These are phyloP conservation scores for Tetrapedia diversipes DNA, from an alignment of 2,888 invertebrate genomes.

Conservation along the genomic window DNA sequence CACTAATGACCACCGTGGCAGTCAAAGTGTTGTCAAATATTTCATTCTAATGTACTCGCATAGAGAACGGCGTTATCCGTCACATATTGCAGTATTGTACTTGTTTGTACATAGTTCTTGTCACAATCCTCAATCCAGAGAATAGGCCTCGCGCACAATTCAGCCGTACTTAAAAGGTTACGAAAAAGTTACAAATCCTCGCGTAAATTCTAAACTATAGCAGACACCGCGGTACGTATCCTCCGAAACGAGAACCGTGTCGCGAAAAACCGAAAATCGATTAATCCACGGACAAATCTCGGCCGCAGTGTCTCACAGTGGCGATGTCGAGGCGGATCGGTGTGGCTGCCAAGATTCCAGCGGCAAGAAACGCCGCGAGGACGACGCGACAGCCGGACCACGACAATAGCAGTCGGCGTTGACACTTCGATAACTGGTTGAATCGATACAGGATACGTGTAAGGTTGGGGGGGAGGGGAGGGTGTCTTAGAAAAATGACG, in stretches of 20 bases:
- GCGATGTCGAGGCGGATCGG: constrained; percentile 5
- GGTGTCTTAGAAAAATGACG: constrained; percentile 75
- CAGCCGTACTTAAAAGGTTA: too few species aligned
- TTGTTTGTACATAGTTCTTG: too few species aligned
- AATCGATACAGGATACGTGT: constrained; percentile 74
- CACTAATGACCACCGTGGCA: too few species aligned
- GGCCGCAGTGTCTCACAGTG: constrained; percentile 39
- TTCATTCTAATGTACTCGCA: too few species aligned
- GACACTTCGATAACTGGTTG: constrained; percentile 71
- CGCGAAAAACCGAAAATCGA: constrained; percentile 29
- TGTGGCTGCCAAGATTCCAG: constrained; percentile 35
- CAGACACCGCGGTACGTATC: too few species aligned
- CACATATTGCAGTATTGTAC: too few species aligned
- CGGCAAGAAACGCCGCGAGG: constrained; percentile 36
- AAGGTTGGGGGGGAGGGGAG: constrained; percentile 39
- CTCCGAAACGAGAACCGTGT: background rate
- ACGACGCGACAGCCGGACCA: constrained; percentile 32
- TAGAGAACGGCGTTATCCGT: too few species aligned
- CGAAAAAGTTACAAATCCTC: too few species aligned
- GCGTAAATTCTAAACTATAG: too few species aligned
- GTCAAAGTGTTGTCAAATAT: too few species aligned
- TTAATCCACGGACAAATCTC: constrained; percentile 25
- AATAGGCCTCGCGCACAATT: too few species aligned
- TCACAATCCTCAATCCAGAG: too few species aligned
- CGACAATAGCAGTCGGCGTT: constrained; percentile 52